Evolutionary conservation across 2,113 vertebrate genomes (phyloP).

Genomic region (Rhegmatorhina hoffmannsi): DNA sequence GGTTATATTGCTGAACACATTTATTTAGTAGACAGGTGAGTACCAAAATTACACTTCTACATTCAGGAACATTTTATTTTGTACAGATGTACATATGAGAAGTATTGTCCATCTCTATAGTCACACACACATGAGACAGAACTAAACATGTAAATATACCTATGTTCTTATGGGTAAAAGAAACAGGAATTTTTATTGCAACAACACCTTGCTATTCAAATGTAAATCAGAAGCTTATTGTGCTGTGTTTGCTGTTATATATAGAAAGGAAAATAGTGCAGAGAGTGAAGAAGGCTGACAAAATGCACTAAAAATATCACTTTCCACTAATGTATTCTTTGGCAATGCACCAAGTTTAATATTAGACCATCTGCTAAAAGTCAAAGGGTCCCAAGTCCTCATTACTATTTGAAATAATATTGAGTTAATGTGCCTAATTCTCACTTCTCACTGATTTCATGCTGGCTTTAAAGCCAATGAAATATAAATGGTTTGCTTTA

Average conservation of each 20-base stretch:
- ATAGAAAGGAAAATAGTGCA: neutral
- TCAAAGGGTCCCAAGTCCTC: neutral
- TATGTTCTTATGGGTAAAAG: neutral
- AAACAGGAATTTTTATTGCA: neutral
- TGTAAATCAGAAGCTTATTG: neutral
- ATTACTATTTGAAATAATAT: neutral
- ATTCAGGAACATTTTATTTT: neutral
- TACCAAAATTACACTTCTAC: neutral
- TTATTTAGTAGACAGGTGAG: neutral
- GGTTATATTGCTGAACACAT: neutral
- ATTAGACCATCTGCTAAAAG: constrained; percentile 1
- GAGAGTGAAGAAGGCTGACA: neutral
- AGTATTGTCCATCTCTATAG: neutral
- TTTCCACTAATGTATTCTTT: constrained; percentile 20
- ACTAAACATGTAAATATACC: neutral
- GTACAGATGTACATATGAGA: neutral
- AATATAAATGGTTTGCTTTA: neutral
- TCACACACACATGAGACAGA: neutral
- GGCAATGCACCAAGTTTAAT: neutral
- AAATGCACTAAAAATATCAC: constrained; percentile 4
- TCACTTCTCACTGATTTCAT: neutral
- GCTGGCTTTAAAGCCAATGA: neutral
- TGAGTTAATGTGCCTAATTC: neutral
- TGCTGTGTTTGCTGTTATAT: neutral
- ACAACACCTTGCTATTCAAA: neutral